A percentile compares a stretch with the other conserved stretches of the same genome.
Evolutionary conservation across 2,113 vertebrate species (phyloP).

Genomic region (Pao palembangensis): DNA sequence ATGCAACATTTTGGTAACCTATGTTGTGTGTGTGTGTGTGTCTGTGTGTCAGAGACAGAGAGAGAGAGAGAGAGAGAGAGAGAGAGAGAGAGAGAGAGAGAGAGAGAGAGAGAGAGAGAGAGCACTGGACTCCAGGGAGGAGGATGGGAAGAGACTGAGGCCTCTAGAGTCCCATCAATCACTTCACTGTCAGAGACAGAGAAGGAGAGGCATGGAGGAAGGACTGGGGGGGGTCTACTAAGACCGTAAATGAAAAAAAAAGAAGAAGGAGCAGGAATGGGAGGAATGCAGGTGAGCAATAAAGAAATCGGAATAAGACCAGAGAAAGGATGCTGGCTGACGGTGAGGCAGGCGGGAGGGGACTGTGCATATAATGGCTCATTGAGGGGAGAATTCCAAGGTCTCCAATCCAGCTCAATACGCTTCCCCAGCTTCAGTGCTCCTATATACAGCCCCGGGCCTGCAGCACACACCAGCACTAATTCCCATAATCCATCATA

Average conservation of each 20-base stretch:
- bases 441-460: conserved; percentile 57
- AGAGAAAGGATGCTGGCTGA: conserved; percentile 14
- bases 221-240: conserved; percentile 32
- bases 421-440: conserved; percentile 30
- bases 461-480: conserved; percentile 51
- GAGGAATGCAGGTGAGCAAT: conserved; percentile 31
- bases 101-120: conserved; percentile 27
- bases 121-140: conserved; percentile 64
- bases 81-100: conserved; percentile 22
- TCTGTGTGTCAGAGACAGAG: background rate
- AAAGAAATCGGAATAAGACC: conserved; percentile 11
- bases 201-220: conserved; percentile 17
- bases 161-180: conserved; percentile 74
- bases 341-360: conserved; percentile 33
- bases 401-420: conserved; percentile 45
- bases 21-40: background rate
- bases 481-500: conserved; percentile 73
- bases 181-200: conserved; percentile 61
- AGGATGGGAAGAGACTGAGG: conserved; percentile 58
- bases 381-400: conserved; percentile 56
- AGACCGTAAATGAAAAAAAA: background rate
- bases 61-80: conserved; percentile 21
- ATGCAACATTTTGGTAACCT: background rate
- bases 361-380: conserved; percentile 54
- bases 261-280: conserved; percentile 22